Base-by-base conservation (phyloP, 2,888 invertebrate species). In the Hyposoter didymator region DNA sequence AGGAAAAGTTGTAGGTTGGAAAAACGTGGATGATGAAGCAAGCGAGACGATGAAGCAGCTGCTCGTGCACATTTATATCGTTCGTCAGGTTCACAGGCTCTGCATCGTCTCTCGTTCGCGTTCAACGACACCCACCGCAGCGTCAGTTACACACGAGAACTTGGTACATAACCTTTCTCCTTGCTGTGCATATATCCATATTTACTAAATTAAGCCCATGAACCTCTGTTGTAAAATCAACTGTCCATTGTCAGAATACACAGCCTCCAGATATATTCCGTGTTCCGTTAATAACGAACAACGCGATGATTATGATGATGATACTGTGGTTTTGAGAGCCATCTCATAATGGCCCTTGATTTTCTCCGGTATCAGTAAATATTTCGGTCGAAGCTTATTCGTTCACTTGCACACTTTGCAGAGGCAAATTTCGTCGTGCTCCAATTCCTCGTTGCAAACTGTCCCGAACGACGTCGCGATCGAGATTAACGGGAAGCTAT, bases 1-100 rank as follows among this genome's bases (percentile, higher is more conserved):
- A 79, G 74, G 83, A 78, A 84, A 81, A 70, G 70, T 79, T 72
- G 82, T 62, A 79, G 49, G 49, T 32, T 22, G 47, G 10, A 35
- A n/a, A 70, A 49, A 52, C 4, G 10, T 19, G 22, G 22, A 22
- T 47, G 47, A 47, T 19, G 66, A 10, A 39, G 72, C 28, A 47
- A 55, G 55, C 43, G 84, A 84, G 80, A 81, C 55, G 43, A 22
- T 12, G 39, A 43, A 19, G 19, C 5, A 22, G 19, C 19, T 12
- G 66, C 43, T 19, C 3, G 39, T 43, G 19, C 43, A 43, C 43
- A 35, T 67, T 86, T 72, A 78, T 69, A 59, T 52, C 32, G 75
- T 17, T 32, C 59, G 43, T 45, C 67, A n/a, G 67, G 35, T 47
- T 52, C 74, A 81, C 73, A 52, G 32, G 52, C 69, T 78, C 69